phyloP scores from a whole-genome alignment of 2,113 vertebrate species.

The Tragelaphus scriptus region DNA sequence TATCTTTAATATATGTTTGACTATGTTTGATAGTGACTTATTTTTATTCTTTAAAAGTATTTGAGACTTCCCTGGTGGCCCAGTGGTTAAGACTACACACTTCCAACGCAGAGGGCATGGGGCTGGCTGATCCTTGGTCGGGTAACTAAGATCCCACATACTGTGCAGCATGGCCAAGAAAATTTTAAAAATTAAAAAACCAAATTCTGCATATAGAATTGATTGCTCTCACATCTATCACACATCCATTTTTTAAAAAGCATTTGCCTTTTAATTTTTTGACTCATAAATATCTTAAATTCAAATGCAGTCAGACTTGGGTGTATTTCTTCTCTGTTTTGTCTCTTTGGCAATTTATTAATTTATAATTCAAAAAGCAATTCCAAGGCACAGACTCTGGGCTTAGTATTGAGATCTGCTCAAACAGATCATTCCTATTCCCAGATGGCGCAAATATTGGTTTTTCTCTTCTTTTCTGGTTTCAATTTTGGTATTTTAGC shows the following conservation, averaged over 20 bases:
- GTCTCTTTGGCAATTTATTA: not conserved
- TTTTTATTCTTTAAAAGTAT: not conserved
- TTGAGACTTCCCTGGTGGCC: not conserved
- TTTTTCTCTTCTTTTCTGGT: not conserved
- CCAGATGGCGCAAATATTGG: not conserved
- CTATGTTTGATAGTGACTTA: not conserved
- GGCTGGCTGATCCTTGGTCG: fast-evolving
- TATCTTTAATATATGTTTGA: not conserved
- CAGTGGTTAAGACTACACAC: not conserved
- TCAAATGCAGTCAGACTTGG: not conserved
- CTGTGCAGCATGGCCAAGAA: not conserved
- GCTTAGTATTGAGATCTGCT: not conserved
- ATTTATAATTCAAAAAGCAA: not conserved
- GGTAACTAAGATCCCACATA: not conserved
- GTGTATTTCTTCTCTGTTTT: not conserved
- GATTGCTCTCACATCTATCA: not conserved
- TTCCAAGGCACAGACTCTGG: not conserved
- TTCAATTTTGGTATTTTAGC: not conserved
- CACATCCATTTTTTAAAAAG: not conserved
- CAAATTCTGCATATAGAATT: not conserved
- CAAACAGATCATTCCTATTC: not conserved
- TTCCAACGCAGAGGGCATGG: not conserved
- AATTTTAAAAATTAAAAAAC: not conserved
- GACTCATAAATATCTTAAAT: not conserved
- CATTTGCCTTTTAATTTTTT: not conserved